Evolutionary conservation across 2,888 invertebrate genomes (phyloP).

Genomic region (Hemithea aestivaria): DNA sequence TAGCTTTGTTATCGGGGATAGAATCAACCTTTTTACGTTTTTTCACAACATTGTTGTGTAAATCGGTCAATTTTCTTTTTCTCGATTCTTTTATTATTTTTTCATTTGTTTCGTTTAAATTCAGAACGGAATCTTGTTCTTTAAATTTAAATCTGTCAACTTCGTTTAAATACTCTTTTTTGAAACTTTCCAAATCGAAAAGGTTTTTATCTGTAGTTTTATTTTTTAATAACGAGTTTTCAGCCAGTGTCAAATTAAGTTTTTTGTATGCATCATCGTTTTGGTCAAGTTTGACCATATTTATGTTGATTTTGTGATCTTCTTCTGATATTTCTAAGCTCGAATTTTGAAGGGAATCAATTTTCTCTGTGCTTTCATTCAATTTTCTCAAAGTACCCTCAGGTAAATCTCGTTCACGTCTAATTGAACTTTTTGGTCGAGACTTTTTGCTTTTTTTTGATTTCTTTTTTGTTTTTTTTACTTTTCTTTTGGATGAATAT

Average conservation of each 20-base stretch:
- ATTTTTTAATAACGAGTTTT: constrained; percentile 35
- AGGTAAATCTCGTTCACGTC: too few relatives aligned
- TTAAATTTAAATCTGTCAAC: too few relatives aligned
- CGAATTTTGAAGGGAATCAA: constrained; percentile 46
- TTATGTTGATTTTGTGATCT: constrained; percentile 45
- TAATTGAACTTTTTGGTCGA: too few relatives aligned
- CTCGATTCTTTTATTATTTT: background rate
- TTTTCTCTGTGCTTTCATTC: too few relatives aligned
- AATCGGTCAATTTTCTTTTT: constrained; percentile 19
- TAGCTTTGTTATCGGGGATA: background rate
- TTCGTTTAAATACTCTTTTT: constrained; percentile 55
- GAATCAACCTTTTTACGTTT: constrained; percentile 12
- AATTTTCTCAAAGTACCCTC: too few relatives aligned
- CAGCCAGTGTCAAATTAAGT: constrained; percentile 14
- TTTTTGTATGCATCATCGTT: constrained; percentile 20
- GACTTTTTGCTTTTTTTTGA: constrained; percentile 9
- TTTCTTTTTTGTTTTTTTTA: background rate
- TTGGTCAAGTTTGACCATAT: constrained; percentile 39
- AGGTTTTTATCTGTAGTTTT: constrained; percentile 34
- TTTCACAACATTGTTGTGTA: constrained; percentile 4
- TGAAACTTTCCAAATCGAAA: constrained; percentile 56
- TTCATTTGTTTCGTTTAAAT: too few relatives aligned
- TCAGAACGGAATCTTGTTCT: too few relatives aligned
- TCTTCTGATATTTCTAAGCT: constrained; percentile 56
- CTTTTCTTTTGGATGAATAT: too few relatives aligned